Evolutionary conservation across 2,888 invertebrate species (phyloP).

Genomic region (Himalopsyche anomala): DNA sequence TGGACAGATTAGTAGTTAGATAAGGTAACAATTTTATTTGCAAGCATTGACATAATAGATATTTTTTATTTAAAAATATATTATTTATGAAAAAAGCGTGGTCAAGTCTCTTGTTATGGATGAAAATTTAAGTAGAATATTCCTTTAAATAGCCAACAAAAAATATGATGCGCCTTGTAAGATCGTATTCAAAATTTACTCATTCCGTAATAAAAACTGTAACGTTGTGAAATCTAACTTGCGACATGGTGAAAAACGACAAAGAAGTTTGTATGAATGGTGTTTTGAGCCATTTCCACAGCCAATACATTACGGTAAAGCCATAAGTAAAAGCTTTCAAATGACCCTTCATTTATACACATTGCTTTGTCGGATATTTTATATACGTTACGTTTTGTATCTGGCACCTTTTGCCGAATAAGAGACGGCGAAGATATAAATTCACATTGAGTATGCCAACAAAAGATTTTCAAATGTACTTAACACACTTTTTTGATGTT

Average conservation of each 20-base stretch:
- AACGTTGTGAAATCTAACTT: background rate
- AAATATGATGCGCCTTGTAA: background rate
- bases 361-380: constrained; percentile 18
- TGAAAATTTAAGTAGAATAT: too few species aligned
- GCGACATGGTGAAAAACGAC: constrained; percentile 12
- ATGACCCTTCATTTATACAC: constrained; percentile 42
- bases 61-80: too few species aligned
- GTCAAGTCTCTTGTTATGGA: too few species aligned
- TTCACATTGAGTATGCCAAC: constrained; percentile 16
- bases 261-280: constrained; percentile 31
- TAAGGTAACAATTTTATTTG: too few species aligned
- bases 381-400: constrained; percentile 27
- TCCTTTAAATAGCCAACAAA: too few species aligned
- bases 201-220: background rate
- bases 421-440: constrained; percentile 10
- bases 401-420: background rate
- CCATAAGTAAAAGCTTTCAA: constrained; percentile 20
- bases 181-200: background rate
- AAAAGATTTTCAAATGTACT: constrained; percentile 34
- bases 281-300: constrained; percentile 32
- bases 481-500: background rate
- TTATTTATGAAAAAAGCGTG: too few species aligned
- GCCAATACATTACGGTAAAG: constrained; percentile 34
- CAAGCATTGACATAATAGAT: too few species aligned
- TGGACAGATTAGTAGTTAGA: too few species aligned